Evolutionary conservation across 2,888 invertebrate genomes (phyloP).

Genomic region (Leucoptera coffeella): DNA sequence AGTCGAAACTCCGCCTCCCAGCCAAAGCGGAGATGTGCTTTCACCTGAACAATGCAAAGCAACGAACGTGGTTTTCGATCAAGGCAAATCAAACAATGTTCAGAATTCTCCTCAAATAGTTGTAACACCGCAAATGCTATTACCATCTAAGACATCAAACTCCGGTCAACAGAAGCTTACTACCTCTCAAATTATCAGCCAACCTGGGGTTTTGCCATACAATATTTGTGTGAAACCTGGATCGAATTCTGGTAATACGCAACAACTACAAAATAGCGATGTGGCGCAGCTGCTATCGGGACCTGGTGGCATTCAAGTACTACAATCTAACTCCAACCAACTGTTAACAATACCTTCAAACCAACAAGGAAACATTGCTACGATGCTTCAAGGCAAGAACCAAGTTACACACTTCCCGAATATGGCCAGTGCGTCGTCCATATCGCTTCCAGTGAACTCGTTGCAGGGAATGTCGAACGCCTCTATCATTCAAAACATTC

Average conservation of each 20-base stretch:
- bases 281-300: slow-evolving; percentile 40
- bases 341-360: slow-evolving; percentile 39
- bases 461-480: slow-evolving; percentile 40
- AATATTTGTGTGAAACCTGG: slow-evolving; percentile 47
- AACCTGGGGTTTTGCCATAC: slow-evolving; percentile 35
- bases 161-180: slow-evolving; percentile 32
- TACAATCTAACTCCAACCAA: slow-evolving; percentile 47
- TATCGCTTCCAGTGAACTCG: slow-evolving; percentile 40
- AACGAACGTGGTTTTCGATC: slow-evolving; percentile 41
- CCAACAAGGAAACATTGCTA: slow-evolving; percentile 25
- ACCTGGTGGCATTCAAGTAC: slow-evolving; percentile 42
- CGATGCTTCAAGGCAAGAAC: slow-evolving; percentile 38
- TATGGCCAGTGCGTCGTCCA: slow-evolving; percentile 45
- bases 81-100: slow-evolving; percentile 37
- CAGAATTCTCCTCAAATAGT: slow-evolving; percentile 48
- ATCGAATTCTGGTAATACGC: slow-evolving; percentile 27
- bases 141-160: slow-evolving; percentile 37
- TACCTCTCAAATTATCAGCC: slow-evolving; percentile 38
- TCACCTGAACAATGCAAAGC: slow-evolving; percentile 48
- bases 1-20: slow-evolving; percentile 47
- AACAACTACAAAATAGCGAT: slow-evolving; percentile 33
- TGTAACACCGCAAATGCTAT: slow-evolving; percentile 43
- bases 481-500: slow-evolving; percentile 43
- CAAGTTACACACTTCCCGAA: slow-evolving; percentile 41
- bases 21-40: slow-evolving; percentile 42